Evolutionary conservation across 2,888 invertebrate species (phyloP), one percentile per base, ranked within the genome.

Genomic region (Zeuzera pyrina): DNA sequence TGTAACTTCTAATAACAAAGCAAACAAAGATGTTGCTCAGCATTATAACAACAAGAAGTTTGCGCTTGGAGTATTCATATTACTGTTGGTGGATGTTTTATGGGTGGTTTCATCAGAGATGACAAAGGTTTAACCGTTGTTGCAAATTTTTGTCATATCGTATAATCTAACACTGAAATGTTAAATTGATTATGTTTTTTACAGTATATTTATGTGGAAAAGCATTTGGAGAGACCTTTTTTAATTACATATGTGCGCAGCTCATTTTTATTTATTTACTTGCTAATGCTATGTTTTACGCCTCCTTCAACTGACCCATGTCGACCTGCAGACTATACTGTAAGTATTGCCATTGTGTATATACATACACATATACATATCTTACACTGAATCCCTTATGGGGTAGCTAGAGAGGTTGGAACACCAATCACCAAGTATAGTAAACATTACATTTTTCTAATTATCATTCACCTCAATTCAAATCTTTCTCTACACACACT

Each of bases 71-170:
- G 85, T 95, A 47, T 86, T 94, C 55, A 87, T 98, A 50, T 85
- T 98, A 41, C 73, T 98, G 45, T 78, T 97, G 54, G 97, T 98
- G 47, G 96, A 97, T 79, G 85, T 97, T 36, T 90, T 98, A 56
- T 98, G 98, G 97, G 97, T 98, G 32, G 90, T 93, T 32, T 97
- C 97, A 30, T 94, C 95, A 22, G 97, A 98, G 84, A 84, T 98
- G 39, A 95, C 96, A 38, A 93, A 95, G 89, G 97, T 97, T n/a
- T n/a, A 83, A 72, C 23, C 26, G 15, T 4, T 26, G n/a, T 28
- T 15, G 15, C 10, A 3, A 3, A 19, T 12, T 11, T 28, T 28
- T 28, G 12, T 12, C 5, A 6, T 26, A 26, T 6, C 26, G 4
- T 3, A 3, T 22, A 11, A 22, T 22, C n/a, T 22, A 22, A 2